phyloP scores from a whole-genome alignment of 2,113 vertebrate species.

The Eleginops maclovinus region DNA sequence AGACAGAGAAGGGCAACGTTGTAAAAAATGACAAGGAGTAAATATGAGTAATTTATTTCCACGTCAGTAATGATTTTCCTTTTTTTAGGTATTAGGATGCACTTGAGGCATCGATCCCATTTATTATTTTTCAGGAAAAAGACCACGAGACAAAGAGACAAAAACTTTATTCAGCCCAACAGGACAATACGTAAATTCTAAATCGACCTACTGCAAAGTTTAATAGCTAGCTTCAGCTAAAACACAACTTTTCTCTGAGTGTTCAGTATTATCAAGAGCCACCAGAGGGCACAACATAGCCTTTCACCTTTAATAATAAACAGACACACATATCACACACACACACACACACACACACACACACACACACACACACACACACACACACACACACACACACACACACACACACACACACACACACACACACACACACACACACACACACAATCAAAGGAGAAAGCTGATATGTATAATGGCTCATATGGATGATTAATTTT shows the following conservation, averaged over 20 bases:
- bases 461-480: slow-evolving; percentile 62
- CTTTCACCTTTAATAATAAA: not conserved
- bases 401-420: slow-evolving; percentile 20
- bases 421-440: slow-evolving; percentile 38
- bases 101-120: not conserved
- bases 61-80: not conserved
- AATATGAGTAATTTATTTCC: slow-evolving; percentile 12
- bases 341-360: slow-evolving; percentile 32
- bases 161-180: not conserved
- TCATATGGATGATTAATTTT: slow-evolving; percentile 58
- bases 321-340: not conserved
- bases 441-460: slow-evolving; percentile 44
- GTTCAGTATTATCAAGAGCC: slow-evolving; percentile 26
- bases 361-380: slow-evolving; percentile 30
- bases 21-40: not conserved
- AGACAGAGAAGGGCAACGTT: not conserved
- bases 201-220: slow-evolving; percentile 2
- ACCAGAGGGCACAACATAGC: slow-evolving; percentile 66
- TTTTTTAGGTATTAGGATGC: not conserved
- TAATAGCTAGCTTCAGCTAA: not conserved
- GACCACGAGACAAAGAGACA: not conserved
- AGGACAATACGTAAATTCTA: not conserved
- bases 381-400: slow-evolving; percentile 31
- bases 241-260: slow-evolving; percentile 13
- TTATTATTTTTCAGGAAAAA: not conserved